Evolutionary conservation across 2,797 vertebrate genomes (phyloP).

Genomic region (Cottoperca gobio): DNA sequence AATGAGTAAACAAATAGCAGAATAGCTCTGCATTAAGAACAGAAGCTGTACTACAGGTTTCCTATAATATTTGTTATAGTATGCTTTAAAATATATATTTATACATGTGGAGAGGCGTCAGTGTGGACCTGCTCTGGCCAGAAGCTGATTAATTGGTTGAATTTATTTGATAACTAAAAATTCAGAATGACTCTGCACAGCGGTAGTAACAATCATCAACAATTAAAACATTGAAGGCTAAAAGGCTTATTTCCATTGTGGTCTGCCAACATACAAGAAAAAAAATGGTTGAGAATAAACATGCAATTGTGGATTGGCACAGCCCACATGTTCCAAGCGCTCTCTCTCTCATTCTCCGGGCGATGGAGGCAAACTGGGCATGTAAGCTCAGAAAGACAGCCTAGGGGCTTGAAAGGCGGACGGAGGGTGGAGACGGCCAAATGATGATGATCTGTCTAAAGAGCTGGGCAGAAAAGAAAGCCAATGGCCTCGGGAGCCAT

Average conservation of each 20-base stretch:
- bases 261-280: too few species aligned
- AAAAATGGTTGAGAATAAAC: not conserved
- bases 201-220: too few species aligned
- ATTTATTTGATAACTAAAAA: too few species aligned
- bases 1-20: constrained; percentile 1
- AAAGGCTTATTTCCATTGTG: too few species aligned
- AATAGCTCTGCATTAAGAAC: not conserved
- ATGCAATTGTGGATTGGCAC: not conserved
- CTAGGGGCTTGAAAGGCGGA: too few species aligned
- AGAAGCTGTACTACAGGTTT: not conserved
- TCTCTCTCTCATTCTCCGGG: not conserved
- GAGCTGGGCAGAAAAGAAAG: not conserved
- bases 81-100: not conserved
- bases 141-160: too few species aligned
- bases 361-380: not conserved
- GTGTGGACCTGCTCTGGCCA: not conserved
- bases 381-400: too few species aligned
- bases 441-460: not conserved
- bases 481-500: not conserved
- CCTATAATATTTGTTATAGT: not conserved
- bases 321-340: not conserved
- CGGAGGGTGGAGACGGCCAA: not conserved
- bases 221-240: too few species aligned
- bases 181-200: too few species aligned
- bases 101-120: not conserved